phyloP scores from a whole-genome alignment of 2,797 vertebrate species.

The Etheostoma nigrum region DNA sequence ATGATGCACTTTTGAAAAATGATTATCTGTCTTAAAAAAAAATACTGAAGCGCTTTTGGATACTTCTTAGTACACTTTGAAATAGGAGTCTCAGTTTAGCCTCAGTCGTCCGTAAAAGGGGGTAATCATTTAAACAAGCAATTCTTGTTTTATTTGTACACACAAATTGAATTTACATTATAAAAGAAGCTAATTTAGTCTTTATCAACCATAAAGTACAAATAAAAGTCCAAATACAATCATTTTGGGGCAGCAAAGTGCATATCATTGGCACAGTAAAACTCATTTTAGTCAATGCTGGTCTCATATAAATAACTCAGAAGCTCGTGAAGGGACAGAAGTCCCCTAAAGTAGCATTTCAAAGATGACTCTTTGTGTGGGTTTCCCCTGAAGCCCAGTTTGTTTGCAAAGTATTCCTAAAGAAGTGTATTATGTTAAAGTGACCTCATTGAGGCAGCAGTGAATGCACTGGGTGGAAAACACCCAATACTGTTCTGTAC shows the following conservation, averaged over 20 bases:
- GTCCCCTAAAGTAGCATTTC: slow-evolving; percentile 64
- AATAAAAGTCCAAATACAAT: slow-evolving; percentile 78
- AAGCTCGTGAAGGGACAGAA: slow-evolving; percentile 61
- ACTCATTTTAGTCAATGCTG: slow-evolving; percentile 76
- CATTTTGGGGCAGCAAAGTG: slow-evolving; percentile 81
- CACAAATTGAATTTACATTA: slow-evolving; percentile 74
- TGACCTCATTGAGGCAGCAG: slow-evolving; percentile 87
- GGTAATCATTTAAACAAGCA: slow-evolving; percentile 61
- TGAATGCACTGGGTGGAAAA: slow-evolving; percentile 77
- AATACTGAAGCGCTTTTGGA: slow-evolving; percentile 62
- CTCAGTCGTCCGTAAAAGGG: slow-evolving; percentile 56
- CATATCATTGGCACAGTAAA: slow-evolving; percentile 81
- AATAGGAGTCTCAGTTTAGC: slow-evolving; percentile 59
- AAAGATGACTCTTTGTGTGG: slow-evolving; percentile 63
- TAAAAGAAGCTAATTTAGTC: slow-evolving; percentile 76
- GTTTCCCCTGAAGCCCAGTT: slow-evolving; percentile 73
- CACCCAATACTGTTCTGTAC: slow-evolving; percentile 84
- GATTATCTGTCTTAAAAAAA: slow-evolving; percentile 77
- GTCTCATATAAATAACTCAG: slow-evolving; percentile 84
- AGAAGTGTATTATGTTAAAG: slow-evolving; percentile 76
- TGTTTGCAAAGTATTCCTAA: slow-evolving; percentile 72
- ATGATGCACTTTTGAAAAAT: slow-evolving; percentile 78
- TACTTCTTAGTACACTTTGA: slow-evolving; percentile 60
- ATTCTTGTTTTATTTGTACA: slow-evolving; percentile 66
- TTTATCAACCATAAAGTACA: slow-evolving; percentile 75